Percentiles rank a stretch among this genome's conserved stretches.
phyloP scores from a whole-genome alignment of 2,888 invertebrate species.

The Agrotis exclamationis region DNA sequence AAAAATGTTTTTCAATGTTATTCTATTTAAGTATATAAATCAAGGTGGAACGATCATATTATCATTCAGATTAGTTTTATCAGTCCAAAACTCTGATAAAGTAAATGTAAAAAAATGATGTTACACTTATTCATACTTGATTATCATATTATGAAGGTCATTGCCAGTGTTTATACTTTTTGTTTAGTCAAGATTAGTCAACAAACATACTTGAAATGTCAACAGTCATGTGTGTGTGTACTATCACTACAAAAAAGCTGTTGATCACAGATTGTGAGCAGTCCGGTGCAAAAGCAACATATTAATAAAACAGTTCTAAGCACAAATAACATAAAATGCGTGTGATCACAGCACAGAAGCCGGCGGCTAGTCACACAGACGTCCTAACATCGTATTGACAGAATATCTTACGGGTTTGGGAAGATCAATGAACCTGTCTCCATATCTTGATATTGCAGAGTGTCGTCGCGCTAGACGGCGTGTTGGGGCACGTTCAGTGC shows the following conservation, averaged over 20 bases:
- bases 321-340: constrained; percentile 62
- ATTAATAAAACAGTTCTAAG: constrained; percentile 54
- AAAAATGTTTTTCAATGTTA: constrained; percentile 6
- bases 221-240: constrained; percentile 8
- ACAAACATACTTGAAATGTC: constrained; percentile 37
- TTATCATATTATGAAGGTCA: constrained; percentile 53
- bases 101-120: constrained; percentile 36
- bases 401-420: constrained; percentile 85
- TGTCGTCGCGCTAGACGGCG: constrained; percentile 69
- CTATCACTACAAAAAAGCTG: constrained; percentile 41
- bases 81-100: constrained; percentile 40
- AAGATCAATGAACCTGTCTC: constrained; percentile 81
- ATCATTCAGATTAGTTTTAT: constrained; percentile 30
- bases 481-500: constrained; percentile 70
- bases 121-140: constrained; percentile 14
- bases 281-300: constrained; percentile 43
- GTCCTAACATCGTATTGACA: constrained; percentile 66
- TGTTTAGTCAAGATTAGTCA: constrained; percentile 56
- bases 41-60: background rate
- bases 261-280: constrained; percentile 14
- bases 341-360: constrained; percentile 69
- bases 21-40: constrained; percentile 7
- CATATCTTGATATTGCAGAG: constrained; percentile 75
- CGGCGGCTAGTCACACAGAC: constrained; percentile 74
- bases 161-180: constrained; percentile 58